Conservation (phyloP, 2,113 vertebrate genomes). For the Murina feae region DNA sequence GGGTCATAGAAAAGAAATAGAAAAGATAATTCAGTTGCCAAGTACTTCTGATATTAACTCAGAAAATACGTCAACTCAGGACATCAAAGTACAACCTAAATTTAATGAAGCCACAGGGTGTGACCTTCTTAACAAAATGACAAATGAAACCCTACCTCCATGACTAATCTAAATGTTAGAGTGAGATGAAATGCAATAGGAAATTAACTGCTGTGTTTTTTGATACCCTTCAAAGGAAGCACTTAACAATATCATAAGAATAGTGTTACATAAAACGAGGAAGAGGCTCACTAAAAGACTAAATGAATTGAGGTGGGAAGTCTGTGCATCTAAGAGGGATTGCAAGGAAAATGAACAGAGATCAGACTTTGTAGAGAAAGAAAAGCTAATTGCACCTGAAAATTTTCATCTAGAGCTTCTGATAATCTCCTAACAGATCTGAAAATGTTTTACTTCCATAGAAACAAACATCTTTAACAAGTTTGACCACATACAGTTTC, state of each 20-base stretch:
- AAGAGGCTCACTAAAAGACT: not conserved
- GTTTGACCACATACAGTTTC: not conserved
- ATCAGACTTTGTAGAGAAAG: not conserved
- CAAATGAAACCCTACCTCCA: not conserved
- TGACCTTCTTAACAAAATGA: slow-evolving; percentile 3
- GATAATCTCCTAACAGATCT: not conserved
- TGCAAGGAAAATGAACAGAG: not conserved
- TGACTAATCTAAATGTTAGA: slow-evolving; percentile 1
- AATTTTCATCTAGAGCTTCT: not conserved
- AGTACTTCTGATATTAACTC: not conserved
- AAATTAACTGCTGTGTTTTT: slow-evolving; percentile 9
- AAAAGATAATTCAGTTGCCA: not conserved
- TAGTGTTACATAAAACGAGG: not conserved
- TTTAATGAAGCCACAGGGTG: not conserved
- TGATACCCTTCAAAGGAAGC: slow-evolving; percentile 1
- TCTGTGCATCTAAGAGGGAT: not conserved
- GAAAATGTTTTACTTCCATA: not conserved
- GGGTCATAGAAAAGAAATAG: not conserved
- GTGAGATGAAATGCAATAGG: not conserved
- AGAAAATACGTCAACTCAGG: not conserved
- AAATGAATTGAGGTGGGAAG: not conserved
- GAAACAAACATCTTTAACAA: not conserved
- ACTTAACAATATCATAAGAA: slow-evolving; percentile 18
- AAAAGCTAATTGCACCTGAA: not conserved
- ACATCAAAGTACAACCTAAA: not conserved